Evolutionary conservation across 2,797 vertebrate species (phyloP).

Genomic region (Aulostomus chinensis): DNA sequence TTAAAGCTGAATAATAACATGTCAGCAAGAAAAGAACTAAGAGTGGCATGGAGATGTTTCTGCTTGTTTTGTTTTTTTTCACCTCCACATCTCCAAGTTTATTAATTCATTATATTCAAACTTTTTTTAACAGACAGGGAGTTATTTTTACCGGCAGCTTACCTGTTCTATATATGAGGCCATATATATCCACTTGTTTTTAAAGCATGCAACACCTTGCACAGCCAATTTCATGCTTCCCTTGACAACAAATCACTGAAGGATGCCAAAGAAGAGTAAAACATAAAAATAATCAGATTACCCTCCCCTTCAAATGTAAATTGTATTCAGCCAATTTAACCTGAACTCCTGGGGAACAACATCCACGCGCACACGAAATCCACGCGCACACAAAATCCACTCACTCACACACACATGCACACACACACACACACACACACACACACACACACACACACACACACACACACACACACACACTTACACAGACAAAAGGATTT

Average conservation of each 20-base stretch:
- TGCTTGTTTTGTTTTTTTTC: too few relatives aligned
- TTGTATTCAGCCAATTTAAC: background rate
- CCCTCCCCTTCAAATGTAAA: background rate
- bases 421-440: background rate
- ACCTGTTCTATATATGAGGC: too few relatives aligned
- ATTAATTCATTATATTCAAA: too few relatives aligned
- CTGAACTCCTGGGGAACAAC: background rate
- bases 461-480: background rate
- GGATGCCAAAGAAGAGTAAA: background rate
- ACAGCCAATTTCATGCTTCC: constrained; percentile 17
- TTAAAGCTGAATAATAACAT: too few relatives aligned
- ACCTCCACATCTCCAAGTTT: too few relatives aligned
- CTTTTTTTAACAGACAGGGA: too few relatives aligned
- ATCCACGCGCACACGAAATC: background rate
- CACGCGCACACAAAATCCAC: too few relatives aligned
- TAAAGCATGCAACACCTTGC: too few relatives aligned
- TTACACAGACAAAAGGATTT: constrained; percentile 3
- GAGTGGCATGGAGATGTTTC: too few relatives aligned
- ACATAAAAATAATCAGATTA: background rate
- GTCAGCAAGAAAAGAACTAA: too few relatives aligned
- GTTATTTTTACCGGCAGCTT: too few relatives aligned
- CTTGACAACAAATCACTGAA: background rate
- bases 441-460: background rate
- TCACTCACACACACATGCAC: background rate
- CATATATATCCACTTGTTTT: too few relatives aligned